Evolutionary conservation across 1,140 invertebrate species (phyloP).

Genomic region (Drosophila ironensis): DNA sequence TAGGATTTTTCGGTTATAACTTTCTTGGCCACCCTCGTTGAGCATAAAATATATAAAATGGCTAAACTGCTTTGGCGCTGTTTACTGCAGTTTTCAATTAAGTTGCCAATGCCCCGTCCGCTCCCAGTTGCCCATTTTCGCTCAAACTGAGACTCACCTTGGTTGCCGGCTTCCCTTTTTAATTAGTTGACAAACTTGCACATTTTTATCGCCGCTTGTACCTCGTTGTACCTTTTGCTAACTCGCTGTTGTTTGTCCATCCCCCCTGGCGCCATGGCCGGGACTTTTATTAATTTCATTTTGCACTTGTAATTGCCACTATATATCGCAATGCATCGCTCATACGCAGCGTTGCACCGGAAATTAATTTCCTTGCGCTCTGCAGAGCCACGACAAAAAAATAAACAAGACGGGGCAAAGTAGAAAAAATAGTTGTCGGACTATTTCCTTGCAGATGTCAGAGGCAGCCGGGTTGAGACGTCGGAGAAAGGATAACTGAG

Average conservation of each 20-base stretch:
- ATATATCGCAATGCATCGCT: slow-evolving; percentile 54
- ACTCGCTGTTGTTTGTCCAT: slow-evolving; percentile 28
- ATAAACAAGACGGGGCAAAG: not conserved
- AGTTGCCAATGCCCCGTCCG: slow-evolving; percentile 44
- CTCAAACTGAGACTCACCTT: slow-evolving; percentile 18
- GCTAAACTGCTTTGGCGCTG: slow-evolving; percentile 63
- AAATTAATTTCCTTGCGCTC: slow-evolving; percentile 60
- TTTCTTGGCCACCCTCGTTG: not conserved
- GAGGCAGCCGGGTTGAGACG: not conserved
- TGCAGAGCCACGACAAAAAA: not conserved
- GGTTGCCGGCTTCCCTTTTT: slow-evolving; percentile 52
- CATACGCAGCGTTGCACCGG: slow-evolving; percentile 58
- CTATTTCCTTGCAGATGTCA: slow-evolving; percentile 20
- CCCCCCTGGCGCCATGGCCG: not conserved
- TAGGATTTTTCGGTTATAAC: not conserved
- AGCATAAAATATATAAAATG: slow-evolving; percentile 35
- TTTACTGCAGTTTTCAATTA: slow-evolving; percentile 74
- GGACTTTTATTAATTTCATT: slow-evolving; percentile 58
- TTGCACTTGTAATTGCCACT: slow-evolving; percentile 54
- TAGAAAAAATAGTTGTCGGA: not conserved
- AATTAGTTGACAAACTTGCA: slow-evolving; percentile 59
- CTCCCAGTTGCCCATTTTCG: slow-evolving; percentile 5
- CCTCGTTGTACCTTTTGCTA: slow-evolving; percentile 20
- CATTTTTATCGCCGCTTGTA: slow-evolving; percentile 57
- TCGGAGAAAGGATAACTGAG: slow-evolving; percentile 5